Conservation (phyloP, 2,113 vertebrate genomes). For the Azemiops feae region DNA sequence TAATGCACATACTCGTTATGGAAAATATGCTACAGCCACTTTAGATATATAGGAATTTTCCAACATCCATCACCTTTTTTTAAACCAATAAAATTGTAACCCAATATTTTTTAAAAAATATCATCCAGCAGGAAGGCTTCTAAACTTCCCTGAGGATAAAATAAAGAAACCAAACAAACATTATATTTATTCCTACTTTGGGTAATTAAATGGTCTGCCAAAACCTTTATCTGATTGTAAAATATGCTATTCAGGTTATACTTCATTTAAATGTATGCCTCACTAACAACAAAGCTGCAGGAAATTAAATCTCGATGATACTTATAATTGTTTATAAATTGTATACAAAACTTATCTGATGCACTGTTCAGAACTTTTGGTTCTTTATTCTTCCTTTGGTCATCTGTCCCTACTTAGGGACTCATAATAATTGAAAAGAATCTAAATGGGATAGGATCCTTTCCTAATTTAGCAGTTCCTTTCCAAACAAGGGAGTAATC, state of each 20-base stretch:
- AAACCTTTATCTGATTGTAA: conserved; percentile 9
- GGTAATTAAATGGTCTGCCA: not conserved
- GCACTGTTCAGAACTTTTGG: not conserved
- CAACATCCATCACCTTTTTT: not conserved
- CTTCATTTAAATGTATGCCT: conserved; percentile 8
- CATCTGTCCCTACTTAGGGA: not conserved
- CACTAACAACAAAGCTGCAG: conserved; percentile 13
- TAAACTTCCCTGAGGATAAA: conserved; percentile 3
- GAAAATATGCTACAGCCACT: not conserved
- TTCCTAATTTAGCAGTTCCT: not conserved
- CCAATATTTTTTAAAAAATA: not conserved
- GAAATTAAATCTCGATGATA: not conserved
- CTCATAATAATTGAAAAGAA: not conserved
- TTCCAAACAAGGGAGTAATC: too few relatives aligned
- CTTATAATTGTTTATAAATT: conserved; percentile 4
- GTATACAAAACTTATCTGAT: not conserved
- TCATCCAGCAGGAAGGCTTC: not conserved
- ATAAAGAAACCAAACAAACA: conserved; percentile 7
- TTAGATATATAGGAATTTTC: not conserved
- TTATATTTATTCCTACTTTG: not conserved
- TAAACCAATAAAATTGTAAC: conserved; percentile 4
- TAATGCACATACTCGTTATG: not conserved
- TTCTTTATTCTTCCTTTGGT: not conserved
- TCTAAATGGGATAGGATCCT: not conserved
- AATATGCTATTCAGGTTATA: not conserved